Evolutionary conservation across 35 echinoderm and acorn worm species (phyloP).

Genomic region (Holothuria glaberrima): DNA sequence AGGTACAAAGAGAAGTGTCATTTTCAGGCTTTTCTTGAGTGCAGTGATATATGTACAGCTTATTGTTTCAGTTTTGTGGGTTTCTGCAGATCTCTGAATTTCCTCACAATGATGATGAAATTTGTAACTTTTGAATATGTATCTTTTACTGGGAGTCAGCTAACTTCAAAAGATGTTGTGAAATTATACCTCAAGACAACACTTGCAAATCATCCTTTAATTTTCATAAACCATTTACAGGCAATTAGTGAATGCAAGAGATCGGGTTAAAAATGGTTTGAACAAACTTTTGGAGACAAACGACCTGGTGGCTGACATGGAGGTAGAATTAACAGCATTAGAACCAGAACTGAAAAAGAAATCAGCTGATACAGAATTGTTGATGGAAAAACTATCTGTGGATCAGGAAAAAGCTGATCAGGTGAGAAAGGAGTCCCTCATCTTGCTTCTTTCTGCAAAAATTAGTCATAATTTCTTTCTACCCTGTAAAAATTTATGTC

Average conservation of each 20-base stretch:
- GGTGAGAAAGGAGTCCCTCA: conserved; percentile 39
- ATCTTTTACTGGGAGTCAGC: too few species aligned
- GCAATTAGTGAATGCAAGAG: conserved; percentile 90
- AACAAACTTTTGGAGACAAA: conserved; percentile 93
- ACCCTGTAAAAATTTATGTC: too few species aligned
- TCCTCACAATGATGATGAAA: too few species aligned
- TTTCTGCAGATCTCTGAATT: too few species aligned
- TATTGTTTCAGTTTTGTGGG: too few species aligned
- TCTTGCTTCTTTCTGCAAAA: neutral
- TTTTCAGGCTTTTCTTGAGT: too few species aligned
- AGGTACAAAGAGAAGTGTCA: too few species aligned
- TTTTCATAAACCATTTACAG: conserved; percentile 34
- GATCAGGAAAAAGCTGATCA: conserved; percentile 97
- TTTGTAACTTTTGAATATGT: too few species aligned
- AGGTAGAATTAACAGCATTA: conserved; percentile 86
- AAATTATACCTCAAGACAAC: too few species aligned
- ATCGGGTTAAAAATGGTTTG: conserved; percentile 92
- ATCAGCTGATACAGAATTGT: conserved; percentile 81
- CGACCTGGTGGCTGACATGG: conserved; percentile 84
- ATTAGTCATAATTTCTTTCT: neutral
- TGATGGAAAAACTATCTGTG: conserved; percentile 93
- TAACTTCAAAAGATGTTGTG: too few species aligned
- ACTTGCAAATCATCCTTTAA: too few species aligned
- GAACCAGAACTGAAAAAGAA: conserved; percentile 97
- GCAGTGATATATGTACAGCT: too few species aligned